Conservation (phyloP, 2,113 vertebrate species). For the Choloepus hoffmanni region DNA sequence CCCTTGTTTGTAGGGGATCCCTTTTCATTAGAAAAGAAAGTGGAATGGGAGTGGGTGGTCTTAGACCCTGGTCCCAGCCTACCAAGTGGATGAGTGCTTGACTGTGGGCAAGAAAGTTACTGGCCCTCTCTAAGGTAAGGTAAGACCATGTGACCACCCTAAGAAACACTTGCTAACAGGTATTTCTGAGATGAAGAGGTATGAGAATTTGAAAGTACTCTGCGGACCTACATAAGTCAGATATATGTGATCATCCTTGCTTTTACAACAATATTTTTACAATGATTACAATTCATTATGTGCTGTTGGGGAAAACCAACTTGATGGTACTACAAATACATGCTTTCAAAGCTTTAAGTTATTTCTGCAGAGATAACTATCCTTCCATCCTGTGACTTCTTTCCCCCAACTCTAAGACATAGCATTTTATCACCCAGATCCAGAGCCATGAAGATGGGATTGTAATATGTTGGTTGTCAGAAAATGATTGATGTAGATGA, state of each 20-base stretch:
- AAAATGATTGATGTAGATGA: conserved; percentile 40
- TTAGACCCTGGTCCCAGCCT: neutral
- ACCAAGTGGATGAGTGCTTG: too few relatives aligned
- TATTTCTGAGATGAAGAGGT: neutral
- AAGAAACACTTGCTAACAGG: neutral
- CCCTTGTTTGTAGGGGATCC: neutral
- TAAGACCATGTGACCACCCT: too few relatives aligned
- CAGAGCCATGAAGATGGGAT: neutral
- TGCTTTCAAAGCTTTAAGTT: conserved; percentile 22
- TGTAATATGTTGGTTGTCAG: conserved; percentile 26
- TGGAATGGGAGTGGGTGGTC: neutral
- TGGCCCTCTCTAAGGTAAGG: neutral
- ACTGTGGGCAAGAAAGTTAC: neutral
- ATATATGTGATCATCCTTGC: neutral
- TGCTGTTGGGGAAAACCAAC: neutral
- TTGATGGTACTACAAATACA: conserved; percentile 11
- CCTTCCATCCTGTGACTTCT: neutral
- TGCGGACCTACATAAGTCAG: neutral
- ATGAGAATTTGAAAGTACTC: neutral
- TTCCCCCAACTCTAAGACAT: neutral
- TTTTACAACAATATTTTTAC: conserved; percentile 26
- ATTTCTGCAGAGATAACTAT: conserved; percentile 54
- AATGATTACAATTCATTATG: neutral
- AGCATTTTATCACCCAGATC: conserved; percentile 10
- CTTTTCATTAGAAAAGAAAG: conserved; percentile 47